phyloP scores from a whole-genome alignment of 2,797 vertebrate species.

The Melanotaenia parkinsoni region DNA sequence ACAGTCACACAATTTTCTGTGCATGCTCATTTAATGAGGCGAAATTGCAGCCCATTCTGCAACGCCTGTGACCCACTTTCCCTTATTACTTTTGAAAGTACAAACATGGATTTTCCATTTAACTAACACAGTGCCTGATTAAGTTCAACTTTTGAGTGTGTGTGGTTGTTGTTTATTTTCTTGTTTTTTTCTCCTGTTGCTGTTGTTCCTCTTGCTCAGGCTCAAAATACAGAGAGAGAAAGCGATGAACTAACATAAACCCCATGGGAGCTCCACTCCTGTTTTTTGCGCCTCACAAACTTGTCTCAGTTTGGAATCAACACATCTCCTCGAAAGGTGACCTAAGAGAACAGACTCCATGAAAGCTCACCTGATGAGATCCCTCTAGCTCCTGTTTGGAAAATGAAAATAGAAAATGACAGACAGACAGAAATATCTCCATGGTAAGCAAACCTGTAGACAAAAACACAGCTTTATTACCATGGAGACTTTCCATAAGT shows the following conservation, averaged over 20 bases:
- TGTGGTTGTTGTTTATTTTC: slow-evolving; percentile 41
- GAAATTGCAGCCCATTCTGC: slow-evolving; percentile 49
- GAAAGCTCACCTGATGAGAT: slow-evolving; percentile 22
- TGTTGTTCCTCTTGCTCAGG: slow-evolving; percentile 20
- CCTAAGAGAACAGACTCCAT: slow-evolving; percentile 7
- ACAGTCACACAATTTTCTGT: slow-evolving; percentile 48
- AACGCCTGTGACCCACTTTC: slow-evolving; percentile 73
- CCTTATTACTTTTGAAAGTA: slow-evolving; percentile 59
- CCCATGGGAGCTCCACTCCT: slow-evolving; percentile 22
- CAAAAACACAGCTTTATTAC: slow-evolving; percentile 50
- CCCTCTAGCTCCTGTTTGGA: slow-evolving; percentile 13
- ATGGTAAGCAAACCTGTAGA: slow-evolving; percentile 23
- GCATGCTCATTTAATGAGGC: slow-evolving; percentile 65
- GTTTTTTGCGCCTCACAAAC: slow-evolving; percentile 7
- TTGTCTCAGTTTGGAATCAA: slow-evolving; percentile 29
- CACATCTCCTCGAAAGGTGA: slow-evolving; percentile 27
- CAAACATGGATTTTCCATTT: slow-evolving; percentile 70
- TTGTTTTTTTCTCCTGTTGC: slow-evolving; percentile 17
- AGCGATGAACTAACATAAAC: slow-evolving; percentile 35
- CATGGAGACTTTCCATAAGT: slow-evolving; percentile 52
- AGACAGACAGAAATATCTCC: slow-evolving; percentile 31
- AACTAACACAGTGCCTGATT: slow-evolving; percentile 66
- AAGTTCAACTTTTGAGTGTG: slow-evolving; percentile 38
- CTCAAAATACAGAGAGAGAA: slow-evolving; percentile 12
- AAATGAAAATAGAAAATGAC: slow-evolving; percentile 1